Base-by-base conservation (phyloP, 1,140 invertebrate species). In the Drosophila setifemur region DNA sequence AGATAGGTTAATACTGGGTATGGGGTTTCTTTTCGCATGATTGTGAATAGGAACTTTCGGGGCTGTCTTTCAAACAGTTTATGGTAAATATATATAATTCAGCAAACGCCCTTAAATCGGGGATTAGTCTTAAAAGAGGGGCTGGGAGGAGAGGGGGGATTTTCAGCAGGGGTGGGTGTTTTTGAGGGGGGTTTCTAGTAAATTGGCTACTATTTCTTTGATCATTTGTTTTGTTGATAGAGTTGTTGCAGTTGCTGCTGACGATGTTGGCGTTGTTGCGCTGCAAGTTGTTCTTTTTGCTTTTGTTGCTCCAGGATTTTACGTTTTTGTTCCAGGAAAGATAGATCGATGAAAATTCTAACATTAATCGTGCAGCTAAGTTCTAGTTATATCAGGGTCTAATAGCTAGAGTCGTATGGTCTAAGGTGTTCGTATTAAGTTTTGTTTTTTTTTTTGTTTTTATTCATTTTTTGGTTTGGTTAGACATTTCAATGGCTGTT, bases 281-380 rank as follows among this genome's bases (percentile, higher is more conserved):
- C 72, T 74, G 76, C 81, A 58, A 74, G 85, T 78, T 78, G 87
- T 29, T 87, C 82, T 91, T 90, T 87, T 81, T 91, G 79, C 86
- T 90, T 90, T 90, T 91, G 91, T 81, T 90, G 90, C 89, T 91
- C 91, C 90, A 93, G 91, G 75, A 93, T 93, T 92, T 93, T 91
- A 89, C 92, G 93, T 94, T 95, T 95, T 92, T 94, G 93, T 94
- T 95, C 94, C 91, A 95, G 92, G 93, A 95, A 95, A 92, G 94
- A 95, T 73, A 93, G 92, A 92, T 94, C 93, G 92, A 94, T 93
- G 92, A 94, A 94, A 93, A 94, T 93, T 92, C 93, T 94, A 92
- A 92, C 90, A 90, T 90, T 90, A 90, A 90, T 90, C 83, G 85
- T 90, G 88, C 88, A 90, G 85, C 88, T 81, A 76, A 66, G 72